phyloP scores from a whole-genome alignment of 2,888 invertebrate genomes.

The Dryadula phaetusa region DNA sequence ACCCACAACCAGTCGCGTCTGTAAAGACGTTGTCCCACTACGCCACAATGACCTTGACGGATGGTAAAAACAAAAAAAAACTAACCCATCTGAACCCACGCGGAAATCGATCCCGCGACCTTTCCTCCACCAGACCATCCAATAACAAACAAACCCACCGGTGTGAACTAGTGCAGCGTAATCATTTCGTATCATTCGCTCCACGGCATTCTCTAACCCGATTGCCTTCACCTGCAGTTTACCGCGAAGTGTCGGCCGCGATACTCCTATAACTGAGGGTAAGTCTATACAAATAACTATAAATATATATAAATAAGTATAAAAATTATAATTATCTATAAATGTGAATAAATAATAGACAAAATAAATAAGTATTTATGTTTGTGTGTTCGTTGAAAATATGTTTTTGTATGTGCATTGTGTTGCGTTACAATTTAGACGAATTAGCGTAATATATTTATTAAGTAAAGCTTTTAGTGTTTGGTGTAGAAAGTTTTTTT shows the following conservation, averaged over 20 bases:
- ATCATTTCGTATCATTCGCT: slow-evolving; percentile 34
- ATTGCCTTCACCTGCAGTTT: slow-evolving; percentile 41
- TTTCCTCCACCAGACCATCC: background rate
- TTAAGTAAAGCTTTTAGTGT: too few species aligned
- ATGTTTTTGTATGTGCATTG: too few species aligned
- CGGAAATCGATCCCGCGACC: slow-evolving; percentile 10
- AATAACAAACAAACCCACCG: background rate
- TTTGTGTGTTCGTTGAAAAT: too few species aligned
- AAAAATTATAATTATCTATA: background rate
- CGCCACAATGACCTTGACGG: too few species aligned
- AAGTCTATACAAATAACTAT: slow-evolving; percentile 11
- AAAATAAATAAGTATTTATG: background rate
- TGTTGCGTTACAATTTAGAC: too few species aligned
- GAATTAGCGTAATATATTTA: too few species aligned
- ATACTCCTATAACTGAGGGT: slow-evolving; percentile 36
- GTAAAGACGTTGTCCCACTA: too few species aligned
- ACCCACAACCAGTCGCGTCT: too few species aligned
- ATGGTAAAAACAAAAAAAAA: too few species aligned
- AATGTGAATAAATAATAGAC: background rate
- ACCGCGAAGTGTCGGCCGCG: slow-evolving; percentile 39
- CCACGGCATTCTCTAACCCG: slow-evolving; percentile 35
- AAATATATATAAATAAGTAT: background rate
- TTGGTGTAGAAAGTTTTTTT: too few species aligned
- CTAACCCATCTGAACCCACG: slow-evolving; percentile 5
- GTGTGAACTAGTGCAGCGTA: slow-evolving; percentile 15